phyloP scores from a whole-genome alignment of 2,888 invertebrate genomes.

The Callosobruchus maculatus region DNA sequence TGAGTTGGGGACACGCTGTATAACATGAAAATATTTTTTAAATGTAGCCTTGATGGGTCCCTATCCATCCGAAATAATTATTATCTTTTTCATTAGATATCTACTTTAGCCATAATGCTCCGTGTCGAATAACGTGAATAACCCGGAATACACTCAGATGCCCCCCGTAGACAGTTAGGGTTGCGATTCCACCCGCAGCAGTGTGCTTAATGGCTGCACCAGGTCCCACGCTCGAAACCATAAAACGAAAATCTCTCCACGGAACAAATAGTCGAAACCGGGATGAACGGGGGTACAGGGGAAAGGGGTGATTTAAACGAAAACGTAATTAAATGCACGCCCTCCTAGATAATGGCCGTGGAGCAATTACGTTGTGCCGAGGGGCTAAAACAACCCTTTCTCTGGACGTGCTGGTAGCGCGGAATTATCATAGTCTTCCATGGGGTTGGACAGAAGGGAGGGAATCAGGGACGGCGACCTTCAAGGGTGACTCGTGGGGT shows the following conservation, averaged over 20 bases:
- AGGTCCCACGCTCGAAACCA: background rate
- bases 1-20: too few relatives aligned
- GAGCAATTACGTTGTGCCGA: constrained; percentile 33
- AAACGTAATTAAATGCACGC: constrained; percentile 31
- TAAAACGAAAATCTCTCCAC: background rate
- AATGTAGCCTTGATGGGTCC: too few relatives aligned
- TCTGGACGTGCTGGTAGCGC: constrained; percentile 19
- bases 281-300: background rate
- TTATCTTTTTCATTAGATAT: too few relatives aligned
- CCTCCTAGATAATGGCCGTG: constrained; percentile 30
- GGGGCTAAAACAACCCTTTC: constrained; percentile 29
- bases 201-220: background rate
- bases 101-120: too few relatives aligned
- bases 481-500: too few relatives aligned
- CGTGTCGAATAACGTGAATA: too few relatives aligned
- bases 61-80: too few relatives aligned
- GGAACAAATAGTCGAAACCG: background rate
- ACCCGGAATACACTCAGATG: too few relatives aligned
- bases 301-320: constrained; percentile 26
- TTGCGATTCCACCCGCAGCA: background rate
- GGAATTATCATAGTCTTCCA: constrained; percentile 26
- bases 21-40: too few relatives aligned
- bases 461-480: background rate
- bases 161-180: too few relatives aligned
- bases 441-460: background rate